These are phyloP conservation scores for Eira barbara DNA, from an alignment of 2,113 vertebrate species.

Conservation along the genomic window DNA sequence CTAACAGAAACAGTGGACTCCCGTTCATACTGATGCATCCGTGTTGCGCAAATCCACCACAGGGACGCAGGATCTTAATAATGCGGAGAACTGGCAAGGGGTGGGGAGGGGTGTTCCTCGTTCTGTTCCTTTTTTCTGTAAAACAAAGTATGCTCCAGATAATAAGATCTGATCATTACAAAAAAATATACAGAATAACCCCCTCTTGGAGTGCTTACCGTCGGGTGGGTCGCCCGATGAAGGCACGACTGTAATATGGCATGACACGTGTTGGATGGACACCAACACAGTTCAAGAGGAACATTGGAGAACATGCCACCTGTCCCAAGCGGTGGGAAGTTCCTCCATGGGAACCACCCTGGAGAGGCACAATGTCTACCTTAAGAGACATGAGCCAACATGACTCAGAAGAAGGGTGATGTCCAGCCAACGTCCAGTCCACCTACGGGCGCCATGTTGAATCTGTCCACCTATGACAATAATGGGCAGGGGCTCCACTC, in stretches of 20 bases:
- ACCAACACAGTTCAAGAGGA: neutral
- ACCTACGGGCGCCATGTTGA: rapidly evolving
- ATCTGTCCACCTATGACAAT: rapidly evolving
- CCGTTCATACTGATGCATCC: rapidly evolving
- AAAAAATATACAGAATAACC: rapidly evolving
- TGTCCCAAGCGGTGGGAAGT: rapidly evolving
- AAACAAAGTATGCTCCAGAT: rapidly evolving
- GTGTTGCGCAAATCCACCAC: rapidly evolving
- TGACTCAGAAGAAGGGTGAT: rapidly evolving
- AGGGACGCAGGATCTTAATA: rapidly evolving
- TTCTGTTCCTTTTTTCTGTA: neutral
- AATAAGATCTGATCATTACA: neutral
- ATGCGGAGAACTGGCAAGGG: rapidly evolving
- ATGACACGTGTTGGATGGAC: rapidly evolving
- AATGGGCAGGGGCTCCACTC: rapidly evolving
- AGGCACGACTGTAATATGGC: rapidly evolving
- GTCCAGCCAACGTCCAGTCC: rapidly evolving
- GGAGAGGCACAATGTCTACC: rapidly evolving
- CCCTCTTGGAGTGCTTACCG: rapidly evolving
- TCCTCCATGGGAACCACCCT: rapidly evolving
- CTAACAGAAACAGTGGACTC: rapidly evolving
- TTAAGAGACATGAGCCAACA: no score
- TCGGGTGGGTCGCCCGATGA: rapidly evolving
- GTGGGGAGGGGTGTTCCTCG: rapidly evolving
- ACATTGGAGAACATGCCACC: rapidly evolving